Base-by-base conservation (phyloP, 2,797 vertebrate genomes). In the Pangasius mekongensis region DNA sequence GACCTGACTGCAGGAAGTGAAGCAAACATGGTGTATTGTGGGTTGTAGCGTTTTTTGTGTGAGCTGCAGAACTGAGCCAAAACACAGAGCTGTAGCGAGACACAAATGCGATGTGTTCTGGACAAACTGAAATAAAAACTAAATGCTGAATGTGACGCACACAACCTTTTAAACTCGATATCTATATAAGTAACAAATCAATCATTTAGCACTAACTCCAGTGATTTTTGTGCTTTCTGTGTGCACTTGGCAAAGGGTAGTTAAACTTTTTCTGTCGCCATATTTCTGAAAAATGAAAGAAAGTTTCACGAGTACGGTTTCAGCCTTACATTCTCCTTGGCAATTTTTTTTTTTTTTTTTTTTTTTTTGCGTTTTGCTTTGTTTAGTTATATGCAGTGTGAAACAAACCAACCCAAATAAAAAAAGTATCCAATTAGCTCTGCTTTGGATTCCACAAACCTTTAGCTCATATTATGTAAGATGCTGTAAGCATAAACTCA, bases 1-100 rank as follows among this genome's bases (percentile, higher is more conserved):
- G n/a, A 67, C 39, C 60, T 4, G 82, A 66, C 43, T 83, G 62
- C 82, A 67, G 82, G 82, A 83, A 83, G 27, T 67, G 82, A 83
- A 66, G n/a, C 43, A 43, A 83, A 43, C 80, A 83, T 64, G 56
- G 20, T 22, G 27, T 6, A 2, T 47, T 62, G 39, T 30, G 6
- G 9, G 27, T 10, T 52, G 30, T 3, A 74, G 22, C 22, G 0
- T 58, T 33, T 56, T 56, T 54, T 1, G 10, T 58, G 52, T 30
- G 11, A 78, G 62, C 20, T 71, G 33, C 33, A 20, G 18, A 71
- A 36, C 18, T 49, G 74, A 52, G 76, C 54, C 56, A 60, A 81
- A 64, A 14, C 58, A 30, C 22, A 16, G 22, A 83, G 58, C 13
- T 43, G 33, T 49, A 43, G 58, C 20, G 9, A 27, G 49, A n/a